phyloP scores from a whole-genome alignment of 2,113 vertebrate genomes.

The Xiphophorus hellerii region DNA sequence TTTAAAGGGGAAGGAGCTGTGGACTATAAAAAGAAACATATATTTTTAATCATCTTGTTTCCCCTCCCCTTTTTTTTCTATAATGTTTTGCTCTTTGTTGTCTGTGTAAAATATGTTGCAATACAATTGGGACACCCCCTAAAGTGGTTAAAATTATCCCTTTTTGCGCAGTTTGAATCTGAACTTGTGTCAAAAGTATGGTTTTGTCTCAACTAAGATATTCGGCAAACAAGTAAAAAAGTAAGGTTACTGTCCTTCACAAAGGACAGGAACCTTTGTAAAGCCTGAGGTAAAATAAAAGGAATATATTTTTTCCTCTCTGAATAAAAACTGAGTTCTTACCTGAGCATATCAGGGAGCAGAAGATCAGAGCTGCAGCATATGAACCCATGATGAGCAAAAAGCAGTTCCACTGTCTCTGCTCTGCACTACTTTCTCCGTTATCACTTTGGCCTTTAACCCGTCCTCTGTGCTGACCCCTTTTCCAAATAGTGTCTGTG shows the following conservation, averaged over 20 bases:
- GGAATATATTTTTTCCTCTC: background rate
- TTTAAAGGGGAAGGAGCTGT: no score
- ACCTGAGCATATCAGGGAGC: slow-evolving; percentile 65
- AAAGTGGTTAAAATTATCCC: background rate
- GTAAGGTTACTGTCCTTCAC: no score
- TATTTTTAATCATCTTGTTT: background rate
- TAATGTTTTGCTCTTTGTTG: background rate
- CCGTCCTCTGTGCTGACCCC: slow-evolving; percentile 35
- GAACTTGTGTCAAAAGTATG: background rate
- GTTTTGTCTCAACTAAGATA: background rate
- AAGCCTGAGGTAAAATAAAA: background rate
- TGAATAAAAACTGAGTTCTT: slow-evolving; percentile 22
- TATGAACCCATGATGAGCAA: slow-evolving; percentile 67
- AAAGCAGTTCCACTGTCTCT: slow-evolving; percentile 20
- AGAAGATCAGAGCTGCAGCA: slow-evolving; percentile 51
- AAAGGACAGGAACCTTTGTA: no score
- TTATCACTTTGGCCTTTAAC: slow-evolving; percentile 58
- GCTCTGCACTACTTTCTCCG: slow-evolving; percentile 4
- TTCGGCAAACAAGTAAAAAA: background rate
- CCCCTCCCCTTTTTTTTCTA: background rate
- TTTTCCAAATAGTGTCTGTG: slow-evolving; percentile 31
- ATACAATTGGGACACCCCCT: background rate
- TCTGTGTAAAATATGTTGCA: background rate
- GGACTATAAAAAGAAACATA: background rate
- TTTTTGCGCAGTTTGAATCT: background rate